Evolutionary conservation across 2,113 vertebrate species (phyloP).

Genomic region (Silurus meridionalis): DNA sequence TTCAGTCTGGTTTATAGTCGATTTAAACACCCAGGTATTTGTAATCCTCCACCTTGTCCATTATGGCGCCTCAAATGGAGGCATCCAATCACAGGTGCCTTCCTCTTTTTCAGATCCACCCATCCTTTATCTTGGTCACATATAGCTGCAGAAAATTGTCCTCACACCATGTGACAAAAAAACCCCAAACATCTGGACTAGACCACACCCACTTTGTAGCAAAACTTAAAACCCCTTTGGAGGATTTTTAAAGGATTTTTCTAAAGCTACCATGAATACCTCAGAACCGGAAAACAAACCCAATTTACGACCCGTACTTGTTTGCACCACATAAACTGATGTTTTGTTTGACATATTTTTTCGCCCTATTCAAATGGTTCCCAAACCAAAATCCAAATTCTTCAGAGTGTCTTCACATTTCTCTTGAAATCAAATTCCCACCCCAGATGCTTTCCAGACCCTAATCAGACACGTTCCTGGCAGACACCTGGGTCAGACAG

Average conservation of each 20-base stretch:
- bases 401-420: background rate
- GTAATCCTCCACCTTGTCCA: no score
- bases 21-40: no score
- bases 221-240: background rate
- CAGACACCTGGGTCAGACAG: background rate
- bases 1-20: no score
- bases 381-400: background rate
- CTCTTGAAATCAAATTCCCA: background rate
- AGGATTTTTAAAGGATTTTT: background rate
- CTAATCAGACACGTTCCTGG: constrained; percentile 12
- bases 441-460: background rate
- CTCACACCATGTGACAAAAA: no score
- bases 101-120: no score
- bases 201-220: background rate
- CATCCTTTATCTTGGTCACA: no score
- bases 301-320: background rate
- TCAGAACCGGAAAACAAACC: background rate
- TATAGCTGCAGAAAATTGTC: no score
- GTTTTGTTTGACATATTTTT: background rate
- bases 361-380: background rate
- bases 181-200: background rate
- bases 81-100: no score
- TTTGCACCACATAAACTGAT: background rate
- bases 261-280: background rate
- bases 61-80: no score